Percentiles rank a stretch among this genome's conserved stretches.
These are phyloP conservation scores for Tigriopus japonicus DNA, from an alignment of 1,140 invertebrate genomes.

Conservation along the genomic window DNA sequence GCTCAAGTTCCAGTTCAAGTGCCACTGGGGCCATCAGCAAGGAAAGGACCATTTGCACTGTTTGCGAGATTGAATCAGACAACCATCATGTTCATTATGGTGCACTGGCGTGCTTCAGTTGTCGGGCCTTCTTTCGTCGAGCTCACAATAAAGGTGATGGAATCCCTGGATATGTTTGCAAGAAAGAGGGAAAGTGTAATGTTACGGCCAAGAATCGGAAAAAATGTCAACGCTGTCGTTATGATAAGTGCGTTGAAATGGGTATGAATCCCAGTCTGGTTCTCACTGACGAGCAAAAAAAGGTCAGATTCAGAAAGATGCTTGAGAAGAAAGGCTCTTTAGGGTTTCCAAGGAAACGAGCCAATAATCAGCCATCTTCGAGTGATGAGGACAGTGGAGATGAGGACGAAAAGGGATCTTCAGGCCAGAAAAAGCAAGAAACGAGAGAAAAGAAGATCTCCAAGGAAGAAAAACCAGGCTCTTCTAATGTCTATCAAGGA, in stretches of 20 bases:
- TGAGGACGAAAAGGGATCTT: too few species aligned
- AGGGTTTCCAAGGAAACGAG: too few species aligned
- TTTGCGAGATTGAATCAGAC: background rate
- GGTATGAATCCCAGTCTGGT: conserved; percentile 6
- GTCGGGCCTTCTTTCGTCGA: conserved; percentile 7
- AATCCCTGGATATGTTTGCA: background rate
- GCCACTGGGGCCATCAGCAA: too few species aligned
- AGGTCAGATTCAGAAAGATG: conserved; percentile 1
- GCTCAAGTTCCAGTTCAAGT: too few species aligned
- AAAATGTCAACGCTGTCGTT: conserved; percentile 6
- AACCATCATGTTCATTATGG: conserved; percentile 8
- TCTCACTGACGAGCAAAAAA: conserved; percentile 1
- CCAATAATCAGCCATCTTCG: too few species aligned
- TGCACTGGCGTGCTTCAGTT: conserved; percentile 2
- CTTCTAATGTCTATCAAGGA: too few species aligned
- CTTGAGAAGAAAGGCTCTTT: background rate
- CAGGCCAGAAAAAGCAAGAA: too few species aligned
- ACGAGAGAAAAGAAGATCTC: too few species aligned
- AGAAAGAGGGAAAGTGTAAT: background rate
- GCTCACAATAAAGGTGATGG: background rate
- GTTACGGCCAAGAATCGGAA: conserved; percentile 6
- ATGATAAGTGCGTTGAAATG: conserved; percentile 1
- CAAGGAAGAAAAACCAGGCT: too few species aligned
- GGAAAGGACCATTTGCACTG: background rate
- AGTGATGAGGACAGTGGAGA: too few species aligned